Percentiles rank a stretch among this genome's conserved stretches.
Evolutionary conservation across 2,113 vertebrate genomes (phyloP).

Genomic region (Macaca fascicularis): DNA sequence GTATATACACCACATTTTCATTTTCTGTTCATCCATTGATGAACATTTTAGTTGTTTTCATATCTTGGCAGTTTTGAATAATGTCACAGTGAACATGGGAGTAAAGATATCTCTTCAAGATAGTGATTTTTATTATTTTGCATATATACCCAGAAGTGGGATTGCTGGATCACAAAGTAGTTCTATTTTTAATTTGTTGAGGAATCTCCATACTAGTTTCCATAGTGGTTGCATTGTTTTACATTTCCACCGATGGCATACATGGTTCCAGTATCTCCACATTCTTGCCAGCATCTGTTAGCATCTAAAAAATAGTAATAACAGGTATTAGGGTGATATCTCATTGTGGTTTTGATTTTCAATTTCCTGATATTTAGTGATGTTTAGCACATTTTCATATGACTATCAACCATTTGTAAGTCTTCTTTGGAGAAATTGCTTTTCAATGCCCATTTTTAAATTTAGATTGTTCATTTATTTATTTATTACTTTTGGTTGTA

Average conservation of each 20-base stretch:
- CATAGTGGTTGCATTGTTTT: not conserved
- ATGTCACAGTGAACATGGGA: not conserved
- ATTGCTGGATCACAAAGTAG: not conserved
- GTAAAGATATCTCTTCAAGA: too few relatives aligned
- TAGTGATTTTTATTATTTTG: not conserved
- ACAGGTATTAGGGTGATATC: not conserved
- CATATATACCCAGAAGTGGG: not conserved
- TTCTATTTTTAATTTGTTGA: not conserved
- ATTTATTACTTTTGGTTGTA: not conserved
- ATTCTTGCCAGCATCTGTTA: not conserved
- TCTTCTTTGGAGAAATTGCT: too few relatives aligned
- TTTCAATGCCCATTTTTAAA: too few relatives aligned
- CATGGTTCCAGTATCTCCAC: too few relatives aligned
- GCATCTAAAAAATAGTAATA: not conserved
- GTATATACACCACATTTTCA: not conserved
- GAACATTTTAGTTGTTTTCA: not conserved
- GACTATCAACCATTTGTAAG: too few relatives aligned
- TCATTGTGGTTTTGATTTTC: not conserved
- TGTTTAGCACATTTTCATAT: too few relatives aligned
- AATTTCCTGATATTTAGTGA: too few relatives aligned
- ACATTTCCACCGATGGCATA: too few relatives aligned
- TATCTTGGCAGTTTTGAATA: not conserved
- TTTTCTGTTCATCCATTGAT: not conserved
- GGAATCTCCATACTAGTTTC: not conserved
- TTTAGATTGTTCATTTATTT: not conserved